These are phyloP conservation scores for Zaprionus lachaisei DNA, from an alignment of 1,140 invertebrate species.

Conservation along the genomic window DNA sequence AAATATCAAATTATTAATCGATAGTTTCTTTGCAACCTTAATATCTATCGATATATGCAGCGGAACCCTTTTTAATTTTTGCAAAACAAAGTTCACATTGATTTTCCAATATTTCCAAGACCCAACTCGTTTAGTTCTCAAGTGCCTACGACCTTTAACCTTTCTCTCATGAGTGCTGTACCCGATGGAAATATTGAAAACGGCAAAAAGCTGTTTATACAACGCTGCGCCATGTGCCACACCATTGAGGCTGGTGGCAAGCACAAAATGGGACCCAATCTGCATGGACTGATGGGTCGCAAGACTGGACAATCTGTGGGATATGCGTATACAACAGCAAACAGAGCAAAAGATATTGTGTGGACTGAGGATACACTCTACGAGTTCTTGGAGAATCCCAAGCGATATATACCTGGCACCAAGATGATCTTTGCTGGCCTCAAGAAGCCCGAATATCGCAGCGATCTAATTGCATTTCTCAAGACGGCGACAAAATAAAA, in stretches of 20 bases:
- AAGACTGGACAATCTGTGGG: constrained; percentile 5
- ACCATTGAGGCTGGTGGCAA: constrained; percentile 22
- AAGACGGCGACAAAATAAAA: constrained; percentile 10
- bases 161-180: background rate
- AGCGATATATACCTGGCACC: constrained; percentile 14
- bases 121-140: no score
- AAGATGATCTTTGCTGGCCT: constrained; percentile 24
- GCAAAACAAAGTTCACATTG: background rate
- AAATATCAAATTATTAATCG: background rate
- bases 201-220: constrained; percentile 22
- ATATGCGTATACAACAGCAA: constrained; percentile 5
- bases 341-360: background rate
- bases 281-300: constrained; percentile 13
- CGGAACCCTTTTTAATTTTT: no score
- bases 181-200: constrained; percentile 5
- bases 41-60: no score
- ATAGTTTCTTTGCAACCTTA: background rate
- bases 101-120: no score
- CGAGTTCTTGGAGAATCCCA: constrained; percentile 20
- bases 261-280: constrained; percentile 27
- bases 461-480: constrained; percentile 20
- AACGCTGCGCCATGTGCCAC: constrained; percentile 25
- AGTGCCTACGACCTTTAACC: no score
- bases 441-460: constrained; percentile 1
- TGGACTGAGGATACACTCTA: constrained; percentile 20